These are phyloP conservation scores for Hydractinia symbiolongicarpus DNA, from an alignment of 30 jellyfish, hydroid and myxozoan genomes.

Conservation along the genomic window DNA sequence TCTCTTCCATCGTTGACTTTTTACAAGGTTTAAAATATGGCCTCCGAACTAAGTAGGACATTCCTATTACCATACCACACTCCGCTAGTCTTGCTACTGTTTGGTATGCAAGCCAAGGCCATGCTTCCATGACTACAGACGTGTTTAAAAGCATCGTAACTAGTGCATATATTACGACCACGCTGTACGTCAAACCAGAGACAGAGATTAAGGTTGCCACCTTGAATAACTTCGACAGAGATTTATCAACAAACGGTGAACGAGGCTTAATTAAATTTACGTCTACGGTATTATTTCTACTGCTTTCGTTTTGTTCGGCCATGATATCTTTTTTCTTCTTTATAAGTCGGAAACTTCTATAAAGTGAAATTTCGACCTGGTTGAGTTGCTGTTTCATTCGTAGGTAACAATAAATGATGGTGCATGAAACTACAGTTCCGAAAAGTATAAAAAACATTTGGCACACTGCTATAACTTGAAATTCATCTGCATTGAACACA, in stretches of 20 bases:
- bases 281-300: not conserved
- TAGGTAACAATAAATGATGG: not conserved
- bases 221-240: not conserved
- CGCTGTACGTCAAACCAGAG: not conserved
- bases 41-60: conserved; percentile 2
- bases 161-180: not conserved
- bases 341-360: conserved; percentile 2
- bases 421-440: conserved; percentile 8
- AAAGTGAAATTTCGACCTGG: not conserved
- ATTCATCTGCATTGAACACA: not conserved
- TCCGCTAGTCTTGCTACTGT: conserved; percentile 14
- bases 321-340: conserved; percentile 1
- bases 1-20: too few species aligned
- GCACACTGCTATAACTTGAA: conserved; percentile 4
- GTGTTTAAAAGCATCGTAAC: not conserved
- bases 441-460: conserved; percentile 15
- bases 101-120: conserved; percentile 18
- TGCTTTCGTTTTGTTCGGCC: not conserved
- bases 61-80: conserved; percentile 2
- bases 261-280: not conserved
- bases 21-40: too few species aligned
- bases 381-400: conserved; percentile 4
- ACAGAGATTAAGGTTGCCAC: not conserved
- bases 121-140: not conserved
- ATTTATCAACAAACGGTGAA: conserved; percentile 8